Base-by-base conservation (phyloP, 1,140 invertebrate species). In the Cecropterus lyciades region DNA sequence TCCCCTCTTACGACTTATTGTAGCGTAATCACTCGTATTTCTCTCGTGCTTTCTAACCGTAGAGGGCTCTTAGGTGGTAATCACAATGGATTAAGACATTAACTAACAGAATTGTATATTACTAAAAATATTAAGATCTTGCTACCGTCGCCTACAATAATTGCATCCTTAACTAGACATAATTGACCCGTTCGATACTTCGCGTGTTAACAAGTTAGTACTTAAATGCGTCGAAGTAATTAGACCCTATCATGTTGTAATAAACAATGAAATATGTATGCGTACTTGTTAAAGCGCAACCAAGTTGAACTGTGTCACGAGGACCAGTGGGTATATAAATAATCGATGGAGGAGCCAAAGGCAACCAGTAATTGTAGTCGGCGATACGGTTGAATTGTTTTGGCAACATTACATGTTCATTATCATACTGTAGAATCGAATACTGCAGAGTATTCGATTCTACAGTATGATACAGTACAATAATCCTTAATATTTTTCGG, bases 241-340 rank as follows among this genome's bases (percentile, higher is more conserved):
- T 89, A 85, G 79, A 85, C 74, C 77, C 77, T 82, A 77, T 85
- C 72, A 75, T 81, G 78, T 83, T 75, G 78, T 80, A 85, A 87
- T 71, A 70, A 84, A 87, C 77, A 85, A 80, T 81, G 79, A 79
- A 82, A 75, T 75, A 74, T 65, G 57, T 65, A 78, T 77, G 65
- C 70, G 75, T 78, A 71, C 65, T 60, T n/a, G n/a, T 76, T 75
- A 74, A 72, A 83, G 77, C 71, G 65, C 68, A 72, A 67, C 63
- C 62, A 63, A 60, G 57, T 66, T 69, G 70, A 79, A 79, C 67
- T 65, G 72, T 79, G 77, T 82, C 80, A 80, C 48, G 67, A 49
- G 52, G 62, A 48, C 33, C 42, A 60, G 30, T 30, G n/a, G n/a
- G n/a, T n/a, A n/a, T n/a, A n/a, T n/a, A n/a, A n/a, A n/a, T n/a